phyloP scores from a whole-genome alignment of 2,113 vertebrate species.

The Elephas maximus region DNA sequence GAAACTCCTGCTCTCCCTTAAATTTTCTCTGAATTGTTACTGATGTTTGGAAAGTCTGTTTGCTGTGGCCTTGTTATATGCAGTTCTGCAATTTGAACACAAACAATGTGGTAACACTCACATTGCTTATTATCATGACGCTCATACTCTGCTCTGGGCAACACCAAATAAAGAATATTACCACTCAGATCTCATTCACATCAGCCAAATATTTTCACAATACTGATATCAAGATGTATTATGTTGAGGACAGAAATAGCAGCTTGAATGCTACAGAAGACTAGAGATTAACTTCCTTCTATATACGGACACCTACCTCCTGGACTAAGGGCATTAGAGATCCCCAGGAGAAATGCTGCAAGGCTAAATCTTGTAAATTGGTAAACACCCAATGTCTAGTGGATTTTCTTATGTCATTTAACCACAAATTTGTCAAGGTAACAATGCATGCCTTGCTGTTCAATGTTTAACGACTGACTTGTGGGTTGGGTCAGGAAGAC shows the following conservation, averaged over 20 bases:
- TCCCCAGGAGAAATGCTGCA: neutral
- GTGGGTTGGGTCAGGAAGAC: neutral
- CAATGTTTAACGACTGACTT: neutral
- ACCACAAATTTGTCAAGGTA: neutral
- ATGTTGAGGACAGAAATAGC: slow-evolving; percentile 65
- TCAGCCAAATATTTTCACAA: slow-evolving; percentile 86
- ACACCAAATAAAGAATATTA: slow-evolving; percentile 86
- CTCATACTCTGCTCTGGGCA: slow-evolving; percentile 84
- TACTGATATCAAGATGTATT: slow-evolving; percentile 75
- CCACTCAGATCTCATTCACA: slow-evolving; percentile 83
- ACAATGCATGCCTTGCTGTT: neutral
- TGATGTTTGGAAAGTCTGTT: slow-evolving; percentile 85
- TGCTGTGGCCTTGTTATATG: slow-evolving; percentile 82
- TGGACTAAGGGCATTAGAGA: neutral
- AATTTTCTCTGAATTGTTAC: slow-evolving; percentile 79
- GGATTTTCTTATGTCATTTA: slow-evolving; percentile 8
- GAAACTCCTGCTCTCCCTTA: slow-evolving; percentile 69
- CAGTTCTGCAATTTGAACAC: slow-evolving; percentile 82
- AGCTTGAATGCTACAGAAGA: neutral
- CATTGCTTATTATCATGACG: slow-evolving; percentile 85
- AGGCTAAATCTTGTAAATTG: neutral
- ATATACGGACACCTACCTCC: neutral
- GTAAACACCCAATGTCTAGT: neutral
- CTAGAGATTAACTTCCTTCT: neutral
- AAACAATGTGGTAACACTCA: slow-evolving; percentile 86